These are phyloP conservation scores for Poecilia gillii DNA, from an alignment of 2,797 vertebrate genomes.

Conservation along the genomic window DNA sequence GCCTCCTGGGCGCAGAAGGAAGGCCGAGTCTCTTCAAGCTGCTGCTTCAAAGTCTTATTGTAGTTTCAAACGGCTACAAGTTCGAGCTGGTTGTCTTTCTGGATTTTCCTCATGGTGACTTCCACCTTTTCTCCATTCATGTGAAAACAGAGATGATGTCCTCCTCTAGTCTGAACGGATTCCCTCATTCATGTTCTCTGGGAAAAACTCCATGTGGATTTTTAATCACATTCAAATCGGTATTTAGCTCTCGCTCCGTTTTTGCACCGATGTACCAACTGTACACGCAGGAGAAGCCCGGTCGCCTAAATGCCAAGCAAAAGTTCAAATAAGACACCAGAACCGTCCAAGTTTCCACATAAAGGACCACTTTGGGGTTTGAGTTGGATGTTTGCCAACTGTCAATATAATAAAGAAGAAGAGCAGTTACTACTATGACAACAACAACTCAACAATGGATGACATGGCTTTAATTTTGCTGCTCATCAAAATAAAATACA, in stretches of 20 bases:
- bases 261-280: too few relatives aligned
- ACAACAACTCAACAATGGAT: too few relatives aligned
- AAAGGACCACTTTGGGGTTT: background rate
- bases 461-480: too few relatives aligned
- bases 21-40: background rate
- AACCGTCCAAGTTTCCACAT: background rate
- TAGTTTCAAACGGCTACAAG: conserved; percentile 4
- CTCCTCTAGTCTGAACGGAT: background rate
- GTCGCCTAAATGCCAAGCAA: background rate
- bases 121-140: background rate
- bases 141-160: background rate
- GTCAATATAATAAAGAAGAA: too few relatives aligned
- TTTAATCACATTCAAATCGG: background rate
- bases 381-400: too few relatives aligned
- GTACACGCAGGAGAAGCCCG: background rate
- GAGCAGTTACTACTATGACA: too few relatives aligned
- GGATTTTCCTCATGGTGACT: background rate
- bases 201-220: background rate
- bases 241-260: background rate
- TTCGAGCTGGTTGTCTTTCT: background rate
- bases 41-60: conserved; percentile 40
- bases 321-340: background rate
- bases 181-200: background rate
- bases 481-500: too few relatives aligned
- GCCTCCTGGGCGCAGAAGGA: background rate